Conservation (phyloP, 2,888 invertebrate genomes). For the Neocrepidodera transversa region DNA sequence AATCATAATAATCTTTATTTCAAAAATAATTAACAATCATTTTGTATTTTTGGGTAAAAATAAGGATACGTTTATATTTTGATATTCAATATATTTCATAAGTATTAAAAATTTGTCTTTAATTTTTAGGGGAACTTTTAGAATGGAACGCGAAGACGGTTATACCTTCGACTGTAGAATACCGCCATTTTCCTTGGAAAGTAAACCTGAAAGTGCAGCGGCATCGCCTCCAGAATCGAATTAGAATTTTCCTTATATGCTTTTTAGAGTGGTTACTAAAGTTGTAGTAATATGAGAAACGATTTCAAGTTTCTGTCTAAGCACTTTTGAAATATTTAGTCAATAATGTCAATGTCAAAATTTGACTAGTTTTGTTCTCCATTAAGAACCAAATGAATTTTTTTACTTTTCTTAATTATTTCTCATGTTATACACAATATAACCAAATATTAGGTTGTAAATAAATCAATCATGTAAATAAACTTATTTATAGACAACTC, state of each 20-base stretch:
- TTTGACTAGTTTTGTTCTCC: neutral
- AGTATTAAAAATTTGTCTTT: too few relatives aligned
- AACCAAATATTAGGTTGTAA: slow-evolving; percentile 10
- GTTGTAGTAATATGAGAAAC: too few relatives aligned
- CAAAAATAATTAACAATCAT: too few relatives aligned
- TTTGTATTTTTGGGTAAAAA: too few relatives aligned
- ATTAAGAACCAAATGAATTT: neutral
- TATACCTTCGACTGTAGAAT: slow-evolving; percentile 97
- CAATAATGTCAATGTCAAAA: neutral
- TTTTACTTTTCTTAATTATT: too few relatives aligned
- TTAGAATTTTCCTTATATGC: slow-evolving; percentile 18
- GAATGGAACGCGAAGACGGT: slow-evolving; percentile 97
- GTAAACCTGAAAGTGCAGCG: slow-evolving; percentile 78
- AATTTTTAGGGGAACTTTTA: slow-evolving; percentile 85
- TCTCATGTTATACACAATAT: too few relatives aligned
- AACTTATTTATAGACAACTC: slow-evolving; percentile 7
- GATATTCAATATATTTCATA: too few relatives aligned
- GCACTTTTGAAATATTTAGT: too few relatives aligned
- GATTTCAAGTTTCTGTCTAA: too few relatives aligned
- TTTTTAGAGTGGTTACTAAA: too few relatives aligned
- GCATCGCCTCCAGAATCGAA: slow-evolving; percentile 55
- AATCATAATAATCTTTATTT: too few relatives aligned
- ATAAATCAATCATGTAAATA: slow-evolving; percentile 28
- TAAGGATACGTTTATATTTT: too few relatives aligned
- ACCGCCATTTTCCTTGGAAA: slow-evolving; percentile 96